Evolutionary conservation across 2,113 vertebrate genomes (phyloP).

Genomic region (Isichthys henryi): DNA sequence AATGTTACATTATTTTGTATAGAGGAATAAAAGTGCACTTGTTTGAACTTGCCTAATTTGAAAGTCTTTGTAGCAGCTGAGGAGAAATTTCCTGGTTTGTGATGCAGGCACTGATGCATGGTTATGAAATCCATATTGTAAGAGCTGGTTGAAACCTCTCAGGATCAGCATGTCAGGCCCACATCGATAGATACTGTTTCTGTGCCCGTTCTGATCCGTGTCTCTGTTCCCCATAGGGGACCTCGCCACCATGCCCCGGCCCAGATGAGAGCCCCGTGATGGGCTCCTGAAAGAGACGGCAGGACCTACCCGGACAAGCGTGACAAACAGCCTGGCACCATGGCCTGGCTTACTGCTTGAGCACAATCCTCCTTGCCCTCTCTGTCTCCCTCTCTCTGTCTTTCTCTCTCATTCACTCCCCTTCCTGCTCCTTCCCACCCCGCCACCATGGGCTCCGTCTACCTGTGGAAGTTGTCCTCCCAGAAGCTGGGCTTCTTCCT

Average conservation of each 20-base stretch:
- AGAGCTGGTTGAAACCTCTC: background rate
- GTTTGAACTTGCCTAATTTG: background rate
- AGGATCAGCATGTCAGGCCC: background rate
- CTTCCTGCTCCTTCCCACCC: background rate
- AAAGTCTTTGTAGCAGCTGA: background rate
- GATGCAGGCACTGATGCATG: background rate
- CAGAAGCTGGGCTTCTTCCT: slow-evolving; percentile 98
- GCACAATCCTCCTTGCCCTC: background rate
- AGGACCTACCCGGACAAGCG: slow-evolving; percentile 22
- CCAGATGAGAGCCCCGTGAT: slow-evolving; percentile 34
- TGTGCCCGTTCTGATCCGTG: background rate
- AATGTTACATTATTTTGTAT: background rate
- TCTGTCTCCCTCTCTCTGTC: background rate
- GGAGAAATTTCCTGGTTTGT: background rate
- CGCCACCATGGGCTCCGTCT: slow-evolving; percentile 72
- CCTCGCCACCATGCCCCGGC: slow-evolving; percentile 28
- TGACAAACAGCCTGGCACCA: slow-evolving; percentile 39
- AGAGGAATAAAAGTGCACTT: background rate
- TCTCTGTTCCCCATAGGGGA: slow-evolving; percentile 52
- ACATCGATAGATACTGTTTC: background rate
- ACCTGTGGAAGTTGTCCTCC: slow-evolving; percentile 93
- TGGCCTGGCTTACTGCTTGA: slow-evolving; percentile 55
- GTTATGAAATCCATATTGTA: too few species aligned
- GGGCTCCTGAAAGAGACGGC: slow-evolving; percentile 37
- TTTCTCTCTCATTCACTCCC: slow-evolving; percentile 4